These are phyloP conservation scores for Myzus persicae DNA, from an alignment of 1,140 invertebrate species.

Conservation along the genomic window DNA sequence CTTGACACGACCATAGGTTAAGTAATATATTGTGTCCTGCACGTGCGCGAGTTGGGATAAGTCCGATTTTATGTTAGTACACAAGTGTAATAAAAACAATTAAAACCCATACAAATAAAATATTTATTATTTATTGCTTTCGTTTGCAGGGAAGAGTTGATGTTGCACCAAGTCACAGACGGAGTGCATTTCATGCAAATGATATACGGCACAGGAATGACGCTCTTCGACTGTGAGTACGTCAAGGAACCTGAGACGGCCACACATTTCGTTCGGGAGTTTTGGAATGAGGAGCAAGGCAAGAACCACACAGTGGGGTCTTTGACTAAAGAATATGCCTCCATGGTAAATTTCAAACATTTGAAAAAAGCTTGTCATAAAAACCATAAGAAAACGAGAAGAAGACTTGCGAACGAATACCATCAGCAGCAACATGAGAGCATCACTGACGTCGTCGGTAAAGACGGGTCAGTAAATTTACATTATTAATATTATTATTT, in stretches of 20 bases:
- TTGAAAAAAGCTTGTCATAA: constrained; percentile 59
- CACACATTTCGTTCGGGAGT: constrained; percentile 68
- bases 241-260: constrained; percentile 67
- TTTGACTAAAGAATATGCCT: constrained; percentile 64
- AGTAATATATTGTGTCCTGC: background rate
- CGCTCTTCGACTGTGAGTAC: constrained; percentile 74
- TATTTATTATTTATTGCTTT: constrained; percentile 59
- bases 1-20: background rate
- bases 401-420: constrained; percentile 28
- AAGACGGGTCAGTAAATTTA: constrained; percentile 16
- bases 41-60: background rate
- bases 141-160: constrained; percentile 68
- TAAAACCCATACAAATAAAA: background rate
- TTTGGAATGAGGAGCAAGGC: constrained; percentile 68
- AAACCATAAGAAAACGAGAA: constrained; percentile 59
- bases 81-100: background rate
- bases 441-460: background rate
- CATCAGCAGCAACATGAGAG: background rate
- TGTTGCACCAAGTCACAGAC: constrained; percentile 73
- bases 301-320: constrained; percentile 66
- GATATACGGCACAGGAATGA: constrained; percentile 70
- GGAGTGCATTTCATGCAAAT: constrained; percentile 73
- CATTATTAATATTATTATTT: background rate
- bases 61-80: background rate
- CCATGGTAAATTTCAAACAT: constrained; percentile 63